Evolutionary conservation across 2,888 invertebrate genomes (phyloP).

Genomic region (Drosophila meridiana): DNA sequence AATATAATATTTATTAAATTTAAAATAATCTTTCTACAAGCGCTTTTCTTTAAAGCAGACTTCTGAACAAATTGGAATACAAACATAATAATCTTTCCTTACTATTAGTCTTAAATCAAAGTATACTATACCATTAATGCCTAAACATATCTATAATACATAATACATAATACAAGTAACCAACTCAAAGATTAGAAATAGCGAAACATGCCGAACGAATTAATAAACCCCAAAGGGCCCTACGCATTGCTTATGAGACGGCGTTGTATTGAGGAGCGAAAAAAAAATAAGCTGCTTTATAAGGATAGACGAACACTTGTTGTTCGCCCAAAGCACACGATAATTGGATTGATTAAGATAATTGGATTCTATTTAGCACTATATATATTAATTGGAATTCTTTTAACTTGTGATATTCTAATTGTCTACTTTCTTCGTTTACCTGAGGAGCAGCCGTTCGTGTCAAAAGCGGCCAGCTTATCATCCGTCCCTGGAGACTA

Average conservation of each 20-base stretch:
- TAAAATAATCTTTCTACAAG: too few species aligned
- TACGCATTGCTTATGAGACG: constrained; percentile 34
- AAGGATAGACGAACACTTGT: background rate
- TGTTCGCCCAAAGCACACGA: background rate
- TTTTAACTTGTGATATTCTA: constrained; percentile 15
- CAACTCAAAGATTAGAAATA: background rate
- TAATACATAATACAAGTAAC: background rate
- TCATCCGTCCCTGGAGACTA: constrained; percentile 42
- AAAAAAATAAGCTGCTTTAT: background rate
- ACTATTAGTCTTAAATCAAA: background rate
- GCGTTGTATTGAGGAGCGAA: constrained; percentile 34
- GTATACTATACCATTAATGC: background rate
- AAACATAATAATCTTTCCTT: background rate
- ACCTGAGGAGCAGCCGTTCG: constrained; percentile 13
- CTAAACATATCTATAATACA: background rate
- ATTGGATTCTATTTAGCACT: constrained; percentile 29
- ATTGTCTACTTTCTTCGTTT: constrained; percentile 21
- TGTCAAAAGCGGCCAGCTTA: constrained; percentile 43
- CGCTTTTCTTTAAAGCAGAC: too few species aligned
- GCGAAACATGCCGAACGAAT: constrained; percentile 51
- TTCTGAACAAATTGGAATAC: too few species aligned
- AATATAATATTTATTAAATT: too few species aligned
- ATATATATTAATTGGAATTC: constrained; percentile 10
- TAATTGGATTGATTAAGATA: constrained; percentile 6
- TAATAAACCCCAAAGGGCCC: constrained; percentile 35